phyloP scores from a whole-genome alignment of 2,797 vertebrate genomes.

The Pygocentrus nattereri region DNA sequence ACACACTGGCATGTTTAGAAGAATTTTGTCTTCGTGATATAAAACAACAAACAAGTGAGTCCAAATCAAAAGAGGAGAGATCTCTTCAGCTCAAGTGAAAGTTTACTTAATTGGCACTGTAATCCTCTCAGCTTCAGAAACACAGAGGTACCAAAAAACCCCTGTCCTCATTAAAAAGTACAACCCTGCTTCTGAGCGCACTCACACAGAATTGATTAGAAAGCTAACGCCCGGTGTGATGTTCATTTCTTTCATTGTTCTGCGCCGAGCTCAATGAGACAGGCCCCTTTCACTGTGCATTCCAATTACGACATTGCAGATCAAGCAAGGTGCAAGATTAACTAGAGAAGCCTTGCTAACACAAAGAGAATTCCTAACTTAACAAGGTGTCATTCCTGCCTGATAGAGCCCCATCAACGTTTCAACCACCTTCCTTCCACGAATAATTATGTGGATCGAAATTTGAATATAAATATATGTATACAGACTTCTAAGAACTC shows the following conservation, averaged over 20 bases:
- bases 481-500: constrained; percentile 75
- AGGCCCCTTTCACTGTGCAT: constrained; percentile 71
- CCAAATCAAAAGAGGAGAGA: constrained; percentile 63
- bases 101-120: constrained; percentile 76
- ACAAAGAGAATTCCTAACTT: constrained; percentile 86
- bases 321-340: constrained; percentile 81
- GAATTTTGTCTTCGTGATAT: constrained; percentile 61
- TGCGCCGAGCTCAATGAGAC: constrained; percentile 69
- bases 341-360: constrained; percentile 79
- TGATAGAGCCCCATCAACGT: constrained; percentile 71
- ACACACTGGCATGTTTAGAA: constrained; percentile 59
- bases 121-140: constrained; percentile 69
- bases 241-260: constrained; percentile 81
- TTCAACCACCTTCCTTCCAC: constrained; percentile 64
- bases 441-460: constrained; percentile 77
- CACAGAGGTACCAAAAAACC: constrained; percentile 60
- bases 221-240: constrained; percentile 74
- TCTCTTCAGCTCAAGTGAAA: constrained; percentile 68
- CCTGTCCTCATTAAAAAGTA: constrained; percentile 78
- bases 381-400: constrained; percentile 81
- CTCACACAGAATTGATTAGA: constrained; percentile 77
- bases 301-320: constrained; percentile 79
- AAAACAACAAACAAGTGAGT: constrained; percentile 69
- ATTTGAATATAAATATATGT: constrained; percentile 73
- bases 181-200: constrained; percentile 76